Conservation (phyloP, 2,888 invertebrate genomes). For the Rambutsinella grinnellia region DNA sequence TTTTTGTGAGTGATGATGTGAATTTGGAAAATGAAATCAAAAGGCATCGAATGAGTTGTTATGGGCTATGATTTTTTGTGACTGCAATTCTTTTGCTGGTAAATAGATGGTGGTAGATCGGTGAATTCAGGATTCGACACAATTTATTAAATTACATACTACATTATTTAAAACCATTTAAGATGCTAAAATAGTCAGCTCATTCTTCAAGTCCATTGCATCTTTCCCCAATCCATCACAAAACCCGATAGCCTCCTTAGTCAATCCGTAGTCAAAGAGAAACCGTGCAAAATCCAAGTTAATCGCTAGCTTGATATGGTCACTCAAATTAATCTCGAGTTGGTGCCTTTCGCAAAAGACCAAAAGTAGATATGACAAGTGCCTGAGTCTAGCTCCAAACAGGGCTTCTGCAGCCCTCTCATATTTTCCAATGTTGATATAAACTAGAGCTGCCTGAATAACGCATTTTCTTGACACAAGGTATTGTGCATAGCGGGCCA, state of each 20-base stretch:
- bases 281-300: slow-evolving; percentile 64
- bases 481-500: slow-evolving; percentile 64
- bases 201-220: slow-evolving; percentile 62
- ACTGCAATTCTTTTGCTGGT: too few species aligned
- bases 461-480: slow-evolving; percentile 61
- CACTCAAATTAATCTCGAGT: slow-evolving; percentile 51
- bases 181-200: slow-evolving; percentile 61
- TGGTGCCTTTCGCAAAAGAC: slow-evolving; percentile 54
- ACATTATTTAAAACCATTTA: too few species aligned
- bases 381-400: slow-evolving; percentile 63
- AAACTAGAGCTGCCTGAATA: slow-evolving; percentile 61
- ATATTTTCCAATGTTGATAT: slow-evolving; percentile 61
- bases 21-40: too few species aligned
- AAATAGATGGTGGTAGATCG: too few species aligned
- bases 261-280: slow-evolving; percentile 63
- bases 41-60: too few species aligned
- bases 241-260: slow-evolving; percentile 60
- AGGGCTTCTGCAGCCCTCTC: slow-evolving; percentile 64
- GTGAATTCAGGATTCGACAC: too few species aligned
- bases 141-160: too few species aligned
- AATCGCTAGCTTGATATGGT: slow-evolving; percentile 63
- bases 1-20: too few species aligned
- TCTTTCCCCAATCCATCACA: slow-evolving; percentile 61
- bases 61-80: too few species aligned
- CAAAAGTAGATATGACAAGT: slow-evolving; percentile 59